These are phyloP conservation scores for Lepus timidus DNA, from an alignment of 2,113 vertebrate species.

Conservation along the genomic window DNA sequence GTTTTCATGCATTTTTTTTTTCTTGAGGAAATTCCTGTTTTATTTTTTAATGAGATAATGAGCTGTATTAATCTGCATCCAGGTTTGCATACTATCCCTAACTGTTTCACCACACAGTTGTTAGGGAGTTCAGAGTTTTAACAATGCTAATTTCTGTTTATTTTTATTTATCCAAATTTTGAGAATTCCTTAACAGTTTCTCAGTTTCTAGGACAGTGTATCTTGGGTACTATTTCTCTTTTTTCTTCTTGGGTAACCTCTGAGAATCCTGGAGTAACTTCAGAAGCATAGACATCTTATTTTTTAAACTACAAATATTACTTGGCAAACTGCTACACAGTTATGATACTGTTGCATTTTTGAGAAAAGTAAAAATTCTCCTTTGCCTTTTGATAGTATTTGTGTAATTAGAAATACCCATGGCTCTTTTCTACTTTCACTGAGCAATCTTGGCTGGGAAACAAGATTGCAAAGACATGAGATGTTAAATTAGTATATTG, in stretches of 20 bases:
- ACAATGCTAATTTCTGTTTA: background rate
- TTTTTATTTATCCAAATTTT: conserved; percentile 39
- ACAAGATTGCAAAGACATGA: background rate
- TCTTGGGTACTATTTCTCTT: background rate
- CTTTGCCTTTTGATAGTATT: conserved; percentile 44
- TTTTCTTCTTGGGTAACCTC: background rate
- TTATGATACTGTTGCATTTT: conserved; percentile 41
- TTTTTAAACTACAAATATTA: conserved; percentile 53
- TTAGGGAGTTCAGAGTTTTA: conserved; percentile 14
- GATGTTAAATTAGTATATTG: background rate
- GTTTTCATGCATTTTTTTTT: background rate
- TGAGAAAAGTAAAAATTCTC: background rate
- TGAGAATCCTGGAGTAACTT: conserved; percentile 18
- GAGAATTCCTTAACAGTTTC: conserved; percentile 25
- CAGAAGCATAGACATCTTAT: background rate
- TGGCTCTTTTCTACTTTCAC: background rate
- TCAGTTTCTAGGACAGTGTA: background rate
- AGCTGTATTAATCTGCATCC: background rate
- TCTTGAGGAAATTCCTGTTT: background rate
- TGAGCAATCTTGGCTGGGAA: conserved; percentile 17
- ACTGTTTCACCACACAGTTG: background rate
- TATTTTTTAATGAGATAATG: conserved; percentile 41
- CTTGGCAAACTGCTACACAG: conserved; percentile 10
- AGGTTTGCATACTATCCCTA: background rate
- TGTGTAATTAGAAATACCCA: conserved; percentile 39